Evolutionary conservation across 1,140 invertebrate genomes (phyloP), one percentile per base, ranked within the genome.

Genomic region (Anastatus disparis): DNA sequence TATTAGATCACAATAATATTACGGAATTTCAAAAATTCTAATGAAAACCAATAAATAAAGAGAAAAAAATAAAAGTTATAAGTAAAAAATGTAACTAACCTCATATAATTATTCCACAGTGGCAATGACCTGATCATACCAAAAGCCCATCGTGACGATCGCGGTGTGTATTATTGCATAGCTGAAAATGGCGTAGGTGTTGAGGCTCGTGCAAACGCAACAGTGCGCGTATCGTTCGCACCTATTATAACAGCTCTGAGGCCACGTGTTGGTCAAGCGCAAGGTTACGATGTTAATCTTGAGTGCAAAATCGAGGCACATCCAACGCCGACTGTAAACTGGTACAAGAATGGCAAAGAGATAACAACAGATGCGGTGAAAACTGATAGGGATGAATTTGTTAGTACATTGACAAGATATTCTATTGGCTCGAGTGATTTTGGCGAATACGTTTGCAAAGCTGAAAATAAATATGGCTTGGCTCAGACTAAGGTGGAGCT

Each of bases 241-340:
- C 70, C 70, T 3, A 38, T 55, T 3, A 29, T 67, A 1, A 53
- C 44, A 15, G 55, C 70, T 1, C 40, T 72, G n/a, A 46, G 70
- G 13, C 70, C 70, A 2, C 46, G 70, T 2, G 64, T 72, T 0
- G 70, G 70, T 1, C 70, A 72, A 24, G 40, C 55, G 0, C 44
- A 61, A 9, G 64, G 64, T 10, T 66, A 67, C 20, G 48, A 61
- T 0, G 58, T 31, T 2, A 15, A n/a, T 6, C 58, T 72, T 0
- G 70, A 72, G n/a, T 72, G 70, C 29, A 42, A 31, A n/a, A 29
- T 72, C 4, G 70, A 72, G 22, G 70, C 56, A 2, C 27, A 62
- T 7, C 70, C 70, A 0, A 13, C 12, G 1, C 63, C 70, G 1
- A 24, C 38, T 8, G 20, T 72, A 22, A 61, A 15, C 1, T 72